These are phyloP conservation scores for Coenonympha glycerion DNA, from an alignment of 2,888 invertebrate species.

Conservation along the genomic window DNA sequence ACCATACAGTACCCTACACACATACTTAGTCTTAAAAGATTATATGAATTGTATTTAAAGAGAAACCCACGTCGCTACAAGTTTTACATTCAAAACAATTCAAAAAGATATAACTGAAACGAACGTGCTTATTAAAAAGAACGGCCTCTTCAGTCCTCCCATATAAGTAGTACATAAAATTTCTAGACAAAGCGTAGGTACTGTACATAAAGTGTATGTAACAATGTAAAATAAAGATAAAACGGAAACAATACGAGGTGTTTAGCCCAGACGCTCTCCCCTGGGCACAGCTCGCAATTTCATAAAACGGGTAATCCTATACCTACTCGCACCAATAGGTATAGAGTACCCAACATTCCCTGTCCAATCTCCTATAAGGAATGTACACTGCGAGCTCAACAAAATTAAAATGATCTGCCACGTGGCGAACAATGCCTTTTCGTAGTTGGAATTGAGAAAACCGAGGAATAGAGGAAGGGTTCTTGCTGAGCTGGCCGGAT, in stretches of 20 bases:
- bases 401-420: conserved; percentile 43
- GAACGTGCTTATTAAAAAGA: conserved; percentile 5
- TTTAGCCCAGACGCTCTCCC: conserved; percentile 67
- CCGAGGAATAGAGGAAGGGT: conserved; percentile 38
- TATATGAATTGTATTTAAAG: neutral
- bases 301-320: conserved; percentile 47
- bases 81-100: neutral
- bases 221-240: conserved; percentile 38
- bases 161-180: conserved; percentile 35
- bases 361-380: conserved; percentile 43
- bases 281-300: conserved; percentile 65
- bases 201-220: conserved; percentile 28
- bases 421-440: conserved; percentile 28
- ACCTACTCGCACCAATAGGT: conserved; percentile 26
- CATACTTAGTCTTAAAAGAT: neutral
- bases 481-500: conserved; percentile 45
- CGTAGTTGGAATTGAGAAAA: conserved; percentile 26
- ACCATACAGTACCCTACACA: too few species aligned
- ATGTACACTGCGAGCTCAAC: conserved; percentile 34
- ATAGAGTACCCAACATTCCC: conserved; percentile 39
- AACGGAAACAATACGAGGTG: conserved; percentile 55
- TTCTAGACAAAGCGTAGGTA: conserved; percentile 33
- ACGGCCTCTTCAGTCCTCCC: conserved; percentile 1
- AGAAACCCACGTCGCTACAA: neutral
- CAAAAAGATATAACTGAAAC: conserved; percentile 1